Base-by-base conservation (phyloP, 2,888 invertebrate species). In the Macaria notata region DNA sequence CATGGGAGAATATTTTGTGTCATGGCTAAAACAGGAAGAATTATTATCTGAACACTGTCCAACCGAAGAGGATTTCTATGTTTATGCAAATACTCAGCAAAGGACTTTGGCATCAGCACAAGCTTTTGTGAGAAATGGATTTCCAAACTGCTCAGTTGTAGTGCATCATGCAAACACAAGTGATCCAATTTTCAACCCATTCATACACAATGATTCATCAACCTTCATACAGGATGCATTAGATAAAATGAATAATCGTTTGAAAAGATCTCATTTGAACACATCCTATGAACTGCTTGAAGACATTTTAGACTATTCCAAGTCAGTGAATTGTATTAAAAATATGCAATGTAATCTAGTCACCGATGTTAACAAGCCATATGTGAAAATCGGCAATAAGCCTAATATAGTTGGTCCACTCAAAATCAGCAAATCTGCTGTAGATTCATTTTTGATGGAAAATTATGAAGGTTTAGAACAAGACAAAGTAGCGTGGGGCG, bases 401-500 rank as follows among this genome's bases (percentile, higher is more conserved):
- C 88, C 89, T 0, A 74, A 75, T 54, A 41, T 88, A 3, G 66
- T 64, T 9, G 90, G 90, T 0, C 88, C 88, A 0, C 65, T 91
- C n/a, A 86, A 88, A 68, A 75, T 86, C 4, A 73, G 81, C 4
- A 88, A 88, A 52, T 82, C 82, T 0, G 86, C 75, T 0, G 72
- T 85, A 0, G 89, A 91, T 68, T 81, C 86, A 0, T 89, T 91
- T 63, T 66, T 85, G 4, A 90, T 89, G 89, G 79, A 85, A 48
- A 83, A 84, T 59, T 90, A 88, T 65, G 78, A 87, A 70, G 89
- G 86, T 0, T 77, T 88, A n/a, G 63, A 79, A 0, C 33, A 57
- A 0, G 55, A 72, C 0, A 59, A 83, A n/a, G 84, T 89, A 4
- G 90, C 86, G 1, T 91, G 90, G 90, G 89, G 88, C 1, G 59